Base-by-base conservation (phyloP, 2,797 vertebrate species). In the Amniataba percoides region DNA sequence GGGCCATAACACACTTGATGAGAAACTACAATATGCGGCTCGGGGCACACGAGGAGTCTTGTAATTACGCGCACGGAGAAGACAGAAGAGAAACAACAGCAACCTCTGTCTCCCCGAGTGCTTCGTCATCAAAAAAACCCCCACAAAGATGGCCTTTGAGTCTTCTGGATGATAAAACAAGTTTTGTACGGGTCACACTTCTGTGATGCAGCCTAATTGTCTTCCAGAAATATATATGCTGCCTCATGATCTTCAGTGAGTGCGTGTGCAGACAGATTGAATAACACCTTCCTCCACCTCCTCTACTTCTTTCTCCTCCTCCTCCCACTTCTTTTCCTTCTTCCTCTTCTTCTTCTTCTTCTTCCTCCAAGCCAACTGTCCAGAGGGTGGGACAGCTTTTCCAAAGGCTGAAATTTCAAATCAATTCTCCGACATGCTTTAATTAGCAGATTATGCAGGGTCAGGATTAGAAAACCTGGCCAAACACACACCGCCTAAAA, bases 331-430 rank as follows among this genome's bases (percentile, higher is more conserved):
- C 31, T 65, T 48, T 59, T 31, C 71, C 51, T 62, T 64, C 53
- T 34, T 81, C 59, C 74, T 80, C 52, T 42, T n/a, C n/a, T n/a
- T n/a, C 31, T 65, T 48, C 62, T 31, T 73, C 51, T 62, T 64
- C 53, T 34, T 81, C 59, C 74, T 80, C 52, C 42, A 85, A 85
- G 60, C 86, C 85, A 87, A 93, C 75, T 78, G 84, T 89, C 85
- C 88, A 83, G 48, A 84, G 74, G 69, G 71, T 71, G 81, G 68
- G 71, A 78, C 84, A 86, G 80, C 49, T 90, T 88, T 83, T 78
- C 74, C 53, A 61, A 74, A 71, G 85, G 90, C 80, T 93, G 57
- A 75, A 74, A 84, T 91, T 93, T 89, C 83, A 79, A 88, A 94
- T 89, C 87, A 87, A 88, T 89, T 83, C 61, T 66, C 40, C 39